phyloP scores from a whole-genome alignment of 2,797 vertebrate genomes.

The Mareca penelope region DNA sequence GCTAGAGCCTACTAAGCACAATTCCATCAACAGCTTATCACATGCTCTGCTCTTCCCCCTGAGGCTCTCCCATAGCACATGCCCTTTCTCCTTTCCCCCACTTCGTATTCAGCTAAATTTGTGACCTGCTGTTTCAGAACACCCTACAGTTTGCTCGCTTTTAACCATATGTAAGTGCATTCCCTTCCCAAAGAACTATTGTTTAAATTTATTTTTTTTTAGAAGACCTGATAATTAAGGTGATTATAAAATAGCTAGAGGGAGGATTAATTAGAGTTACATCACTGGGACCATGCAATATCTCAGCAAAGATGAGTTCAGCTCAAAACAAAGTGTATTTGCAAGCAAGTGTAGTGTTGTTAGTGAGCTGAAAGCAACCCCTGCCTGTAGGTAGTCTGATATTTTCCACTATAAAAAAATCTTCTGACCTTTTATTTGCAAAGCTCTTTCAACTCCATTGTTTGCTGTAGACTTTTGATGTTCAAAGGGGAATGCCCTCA shows the following conservation, averaged over 20 bases:
- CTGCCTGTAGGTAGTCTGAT: conserved; percentile 20
- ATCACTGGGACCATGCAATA: neutral
- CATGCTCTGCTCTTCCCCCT: conserved; percentile 22
- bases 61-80: conserved; percentile 1
- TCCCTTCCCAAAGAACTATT: neutral
- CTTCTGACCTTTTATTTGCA: conserved; percentile 63
- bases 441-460: conserved; percentile 60
- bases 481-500: conserved; percentile 69
- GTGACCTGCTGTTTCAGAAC: neutral
- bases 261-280: conserved; percentile 9
- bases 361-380: conserved; percentile 14
- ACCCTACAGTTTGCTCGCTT: neutral
- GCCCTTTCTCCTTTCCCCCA: conserved; percentile 57
- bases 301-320: neutral
- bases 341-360: neutral
- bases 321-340: neutral
- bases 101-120: neutral
- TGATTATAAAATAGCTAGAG: conserved; percentile 28
- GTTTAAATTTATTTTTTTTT: neutral
- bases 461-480: conserved; percentile 63
- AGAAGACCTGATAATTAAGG: conserved; percentile 31
- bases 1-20: conserved; percentile 10
- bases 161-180: neutral
- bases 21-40: conserved; percentile 32
- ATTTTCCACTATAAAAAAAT: conserved; percentile 64